phyloP scores from a whole-genome alignment of 2,888 invertebrate species.

The Eupithecia insigniata region DNA sequence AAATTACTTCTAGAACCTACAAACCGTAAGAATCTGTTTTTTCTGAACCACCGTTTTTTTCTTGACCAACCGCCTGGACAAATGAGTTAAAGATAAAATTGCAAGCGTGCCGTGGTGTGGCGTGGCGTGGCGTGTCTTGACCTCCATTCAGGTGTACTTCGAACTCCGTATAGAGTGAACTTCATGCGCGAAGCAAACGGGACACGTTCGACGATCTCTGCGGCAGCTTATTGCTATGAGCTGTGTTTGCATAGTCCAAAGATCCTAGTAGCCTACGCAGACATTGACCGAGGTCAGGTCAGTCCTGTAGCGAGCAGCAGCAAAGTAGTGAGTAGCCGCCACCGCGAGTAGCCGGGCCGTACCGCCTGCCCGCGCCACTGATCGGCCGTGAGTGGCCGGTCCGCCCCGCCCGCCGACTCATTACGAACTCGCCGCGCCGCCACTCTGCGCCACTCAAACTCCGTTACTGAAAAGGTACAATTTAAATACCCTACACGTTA shows the following conservation, averaged over 20 bases:
- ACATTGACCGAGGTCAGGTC: neutral
- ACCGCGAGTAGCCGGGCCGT: neutral
- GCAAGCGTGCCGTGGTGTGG: neutral
- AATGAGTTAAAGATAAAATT: no score
- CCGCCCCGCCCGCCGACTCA: slow-evolving; percentile 3
- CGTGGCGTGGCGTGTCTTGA: neutral
- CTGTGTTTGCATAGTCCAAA: neutral
- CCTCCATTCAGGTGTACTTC: neutral
- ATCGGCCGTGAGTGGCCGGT: neutral
- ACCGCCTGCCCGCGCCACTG: neutral
- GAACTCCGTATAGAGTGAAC: neutral
- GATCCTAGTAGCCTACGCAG: no score
- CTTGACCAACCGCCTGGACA: no score
- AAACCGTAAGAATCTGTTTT: no score
- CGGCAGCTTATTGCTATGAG: neutral
- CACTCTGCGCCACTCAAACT: slow-evolving; percentile 2
- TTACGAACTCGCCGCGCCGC: slow-evolving; percentile 10
- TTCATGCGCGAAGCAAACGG: neutral
- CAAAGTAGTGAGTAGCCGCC: neutral
- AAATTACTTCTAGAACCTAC: no score
- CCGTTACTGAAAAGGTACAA: slow-evolving; percentile 37
- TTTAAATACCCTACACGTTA: slow-evolving; percentile 40
- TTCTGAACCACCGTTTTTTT: no score
- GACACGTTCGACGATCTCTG: neutral
- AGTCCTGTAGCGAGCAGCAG: neutral